Conservation (phyloP, 2,888 invertebrate species). For the Lycocerus yunnanus region DNA sequence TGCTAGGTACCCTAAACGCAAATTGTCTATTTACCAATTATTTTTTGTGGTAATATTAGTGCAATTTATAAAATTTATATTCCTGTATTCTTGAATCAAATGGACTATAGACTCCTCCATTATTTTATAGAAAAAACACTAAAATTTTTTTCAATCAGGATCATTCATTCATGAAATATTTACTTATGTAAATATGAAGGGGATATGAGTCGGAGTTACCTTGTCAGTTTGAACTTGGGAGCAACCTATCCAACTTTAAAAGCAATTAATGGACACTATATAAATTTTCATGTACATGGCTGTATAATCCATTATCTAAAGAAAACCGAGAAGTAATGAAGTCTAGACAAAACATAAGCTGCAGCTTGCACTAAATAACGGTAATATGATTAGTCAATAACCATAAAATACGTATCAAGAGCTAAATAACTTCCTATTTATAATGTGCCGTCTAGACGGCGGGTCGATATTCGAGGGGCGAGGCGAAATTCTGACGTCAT, state of each 20-base stretch:
- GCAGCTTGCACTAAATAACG: slow-evolving; percentile 32
- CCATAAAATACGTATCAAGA: slow-evolving; percentile 46
- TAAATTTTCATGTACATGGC: background rate
- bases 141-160: too few species aligned
- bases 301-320: slow-evolving; percentile 1
- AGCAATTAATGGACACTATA: background rate
- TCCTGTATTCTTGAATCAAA: too few species aligned
- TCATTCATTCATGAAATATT: too few species aligned
- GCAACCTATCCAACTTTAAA: background rate
- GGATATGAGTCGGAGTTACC: background rate
- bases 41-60: too few species aligned
- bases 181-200: too few species aligned
- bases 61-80: too few species aligned
- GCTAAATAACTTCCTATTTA: slow-evolving; percentile 49
- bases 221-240: background rate
- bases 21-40: too few species aligned
- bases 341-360: slow-evolving; percentile 35
- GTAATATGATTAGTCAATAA: slow-evolving; percentile 47
- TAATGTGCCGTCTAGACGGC: slow-evolving; percentile 48
- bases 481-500: slow-evolving; percentile 27
- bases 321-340: slow-evolving; percentile 13
- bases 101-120: too few species aligned
- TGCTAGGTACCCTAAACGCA: too few species aligned
- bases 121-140: too few species aligned
- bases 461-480: slow-evolving; percentile 36